These are phyloP conservation scores for Gymnogyps californianus DNA, from an alignment of 2,113 vertebrate species.

Conservation along the genomic window DNA sequence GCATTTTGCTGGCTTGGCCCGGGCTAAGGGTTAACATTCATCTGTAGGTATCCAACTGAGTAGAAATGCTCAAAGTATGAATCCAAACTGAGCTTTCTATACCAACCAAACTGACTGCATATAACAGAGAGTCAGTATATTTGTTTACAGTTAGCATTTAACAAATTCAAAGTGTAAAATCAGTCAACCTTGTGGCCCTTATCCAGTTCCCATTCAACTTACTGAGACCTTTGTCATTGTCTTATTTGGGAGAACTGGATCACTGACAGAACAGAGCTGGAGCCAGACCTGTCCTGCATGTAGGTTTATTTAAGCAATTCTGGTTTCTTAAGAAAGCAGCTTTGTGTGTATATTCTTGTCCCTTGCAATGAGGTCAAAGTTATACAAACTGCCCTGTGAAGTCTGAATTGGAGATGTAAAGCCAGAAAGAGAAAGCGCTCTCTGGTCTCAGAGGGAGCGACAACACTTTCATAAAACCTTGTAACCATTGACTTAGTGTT, in stretches of 20 bases:
- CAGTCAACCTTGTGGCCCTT: neutral
- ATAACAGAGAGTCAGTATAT: neutral
- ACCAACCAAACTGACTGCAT: neutral
- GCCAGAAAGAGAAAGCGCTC: neutral
- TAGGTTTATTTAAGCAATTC: neutral
- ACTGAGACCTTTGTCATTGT: neutral
- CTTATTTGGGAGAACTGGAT: neutral
- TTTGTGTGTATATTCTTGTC: neutral
- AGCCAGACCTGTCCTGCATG: neutral
- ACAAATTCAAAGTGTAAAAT: neutral
- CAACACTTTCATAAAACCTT: neutral
- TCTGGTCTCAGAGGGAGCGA: neutral
- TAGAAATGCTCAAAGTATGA: neutral
- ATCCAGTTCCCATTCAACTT: neutral
- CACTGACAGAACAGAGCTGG: neutral
- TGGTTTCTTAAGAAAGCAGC: neutral
- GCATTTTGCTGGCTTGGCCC: neutral
- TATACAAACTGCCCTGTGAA: neutral
- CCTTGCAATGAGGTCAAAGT: neutral
- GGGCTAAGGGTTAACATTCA: neutral
- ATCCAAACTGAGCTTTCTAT: neutral
- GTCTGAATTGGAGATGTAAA: neutral
- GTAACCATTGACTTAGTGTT: conserved; percentile 59
- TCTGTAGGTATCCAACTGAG: neutral
- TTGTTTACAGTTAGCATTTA: neutral